A percentile compares a stretch with the other conserved stretches of the same genome.
These are phyloP conservation scores for Melanaphis sacchari DNA, from an alignment of 1,140 invertebrate species.

Conservation along the genomic window DNA sequence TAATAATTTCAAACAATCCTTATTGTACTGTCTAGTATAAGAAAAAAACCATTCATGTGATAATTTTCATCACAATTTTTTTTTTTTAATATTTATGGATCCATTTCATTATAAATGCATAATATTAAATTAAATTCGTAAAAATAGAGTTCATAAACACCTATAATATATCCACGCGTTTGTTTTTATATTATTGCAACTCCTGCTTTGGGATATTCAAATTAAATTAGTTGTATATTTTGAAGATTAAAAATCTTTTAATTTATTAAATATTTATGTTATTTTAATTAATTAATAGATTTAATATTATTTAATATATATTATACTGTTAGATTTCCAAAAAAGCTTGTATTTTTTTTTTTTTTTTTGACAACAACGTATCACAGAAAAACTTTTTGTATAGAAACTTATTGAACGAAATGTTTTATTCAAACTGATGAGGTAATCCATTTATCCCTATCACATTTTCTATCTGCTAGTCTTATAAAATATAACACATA, in stretches of 20 bases:
- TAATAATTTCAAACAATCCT: not conserved
- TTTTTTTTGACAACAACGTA: not conserved
- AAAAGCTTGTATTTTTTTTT: not conserved
- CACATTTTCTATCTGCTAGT: not conserved
- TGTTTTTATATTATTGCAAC: no score
- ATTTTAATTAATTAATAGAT: not conserved
- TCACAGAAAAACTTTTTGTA: not conserved
- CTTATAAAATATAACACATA: not conserved
- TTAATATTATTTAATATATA: not conserved
- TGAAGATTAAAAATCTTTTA: not conserved
- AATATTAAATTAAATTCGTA: no score
- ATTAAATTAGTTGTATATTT: not conserved
- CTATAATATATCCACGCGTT: no score
- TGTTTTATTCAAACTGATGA: constrained; percentile 16
- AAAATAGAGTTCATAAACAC: no score
- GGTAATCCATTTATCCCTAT: not conserved
- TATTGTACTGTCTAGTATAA: not conserved
- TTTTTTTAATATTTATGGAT: no score
- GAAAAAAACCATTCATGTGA: not conserved
- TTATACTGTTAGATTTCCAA: not conserved
- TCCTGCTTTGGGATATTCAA: not conserved
- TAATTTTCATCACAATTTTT: not conserved
- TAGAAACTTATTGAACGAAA: not conserved
- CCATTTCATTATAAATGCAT: no score
- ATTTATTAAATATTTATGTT: not conserved